These are phyloP conservation scores for Emydoidea blandingii DNA, from an alignment of 2,797 vertebrate genomes.

Conservation along the genomic window DNA sequence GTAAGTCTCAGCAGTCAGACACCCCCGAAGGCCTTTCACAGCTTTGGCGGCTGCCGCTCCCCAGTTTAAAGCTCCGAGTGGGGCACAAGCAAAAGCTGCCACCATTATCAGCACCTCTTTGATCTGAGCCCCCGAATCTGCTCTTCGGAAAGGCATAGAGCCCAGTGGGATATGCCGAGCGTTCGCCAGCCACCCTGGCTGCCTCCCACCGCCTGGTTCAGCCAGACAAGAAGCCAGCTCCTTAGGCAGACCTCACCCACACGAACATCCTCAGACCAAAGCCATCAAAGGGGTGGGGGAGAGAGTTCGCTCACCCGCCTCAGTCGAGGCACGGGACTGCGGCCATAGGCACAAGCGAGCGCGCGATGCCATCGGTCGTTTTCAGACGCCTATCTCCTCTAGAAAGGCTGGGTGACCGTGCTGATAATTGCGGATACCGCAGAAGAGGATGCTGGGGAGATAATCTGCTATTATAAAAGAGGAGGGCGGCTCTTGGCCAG, in stretches of 20 bases:
- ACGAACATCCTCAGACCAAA: too few relatives aligned
- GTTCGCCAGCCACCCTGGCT: background rate
- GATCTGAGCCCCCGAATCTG: background rate
- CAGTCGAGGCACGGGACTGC: background rate
- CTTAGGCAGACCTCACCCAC: background rate
- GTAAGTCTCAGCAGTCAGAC: background rate
- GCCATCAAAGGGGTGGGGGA: too few relatives aligned
- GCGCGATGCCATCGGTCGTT: background rate
- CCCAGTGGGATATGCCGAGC: too few relatives aligned
- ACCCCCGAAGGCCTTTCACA: background rate
- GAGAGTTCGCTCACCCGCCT: background rate
- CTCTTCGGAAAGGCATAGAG: background rate
- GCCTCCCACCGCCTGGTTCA: background rate
- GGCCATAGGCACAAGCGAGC: background rate
- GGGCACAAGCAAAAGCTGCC: background rate
- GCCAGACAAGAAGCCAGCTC: background rate
- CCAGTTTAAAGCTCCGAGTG: background rate
- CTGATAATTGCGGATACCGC: background rate
- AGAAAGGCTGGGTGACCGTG: background rate
- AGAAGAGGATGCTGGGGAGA: slow-evolving; percentile 26
- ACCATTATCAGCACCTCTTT: background rate
- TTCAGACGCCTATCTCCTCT: background rate
- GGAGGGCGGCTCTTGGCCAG: background rate
- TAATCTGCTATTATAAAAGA: background rate
- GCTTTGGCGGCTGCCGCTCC: background rate